Base-by-base conservation (phyloP, 2,888 invertebrate genomes). In the Darwinula stevensoni region DNA sequence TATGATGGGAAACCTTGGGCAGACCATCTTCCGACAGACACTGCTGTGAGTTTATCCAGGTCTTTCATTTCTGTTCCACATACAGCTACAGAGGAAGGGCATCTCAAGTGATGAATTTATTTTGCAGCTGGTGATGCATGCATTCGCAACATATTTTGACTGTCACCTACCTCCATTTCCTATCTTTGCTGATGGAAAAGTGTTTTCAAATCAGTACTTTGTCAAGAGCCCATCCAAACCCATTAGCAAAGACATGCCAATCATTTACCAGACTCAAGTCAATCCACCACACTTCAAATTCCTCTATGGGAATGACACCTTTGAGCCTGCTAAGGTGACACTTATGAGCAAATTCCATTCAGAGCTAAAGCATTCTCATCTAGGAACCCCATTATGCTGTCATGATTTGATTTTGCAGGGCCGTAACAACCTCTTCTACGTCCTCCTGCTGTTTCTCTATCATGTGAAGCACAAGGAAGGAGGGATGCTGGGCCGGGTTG, bases 341-440 rank as follows among this genome's bases (percentile, higher is more conserved):
- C n/a, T n/a, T n/a, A 22, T 14, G 17, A 33, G 15, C 12, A n/a
- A n/a, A 29, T 34, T 34, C 22, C 15, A 12, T 33, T 14, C 4
- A 15, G n/a, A 14, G 33, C 4, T 22, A 18, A 3, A 34, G 12
- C 28, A 28, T 5, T 15, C 4, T 11, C 14, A 26, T 34, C 12
- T 17, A 9, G 14, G 2, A 30, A 17, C 11, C 14, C 17, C 5
- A 9, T 16, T 9, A 14, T 28, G 5, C 6, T 6, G 16, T 16
- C 13, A n/a, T 30, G 16, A 16, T 11, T 36, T 38, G 38, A 36
- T 35, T 40, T 33, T 58, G 38, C 47, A 66, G 64, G 80, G 82
- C 32, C 64, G 80, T 44, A 76, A 78, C 56, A 84, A 82, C 55
- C 54, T 84, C 44, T 73, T 82, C 48, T 75, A 80, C 50, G 67